A percentile compares a stretch with the other conserved stretches of the same genome.
phyloP scores from a whole-genome alignment of 1,140 invertebrate genomes.

The Calosoma granatense region DNA sequence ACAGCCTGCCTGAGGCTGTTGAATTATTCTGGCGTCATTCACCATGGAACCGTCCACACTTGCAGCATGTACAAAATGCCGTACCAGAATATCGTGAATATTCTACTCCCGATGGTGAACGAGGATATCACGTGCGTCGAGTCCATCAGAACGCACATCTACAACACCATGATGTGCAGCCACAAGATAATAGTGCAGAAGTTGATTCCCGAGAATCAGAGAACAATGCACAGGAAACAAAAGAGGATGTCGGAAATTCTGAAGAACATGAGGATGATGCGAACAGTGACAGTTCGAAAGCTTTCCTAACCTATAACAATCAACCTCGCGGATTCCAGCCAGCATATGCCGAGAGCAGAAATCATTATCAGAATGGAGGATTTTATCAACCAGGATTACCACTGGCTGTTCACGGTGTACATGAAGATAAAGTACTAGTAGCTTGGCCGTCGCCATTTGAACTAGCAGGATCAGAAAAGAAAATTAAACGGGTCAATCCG shows the following conservation, averaged over 20 bases:
- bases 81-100: slow-evolving; percentile 28
- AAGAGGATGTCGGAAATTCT: slow-evolving; percentile 10
- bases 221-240: slow-evolving; percentile 3
- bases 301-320: slow-evolving; percentile 8
- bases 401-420: not conserved
- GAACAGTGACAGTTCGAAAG: slow-evolving; percentile 6
- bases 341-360: slow-evolving; percentile 8
- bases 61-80: slow-evolving; percentile 28
- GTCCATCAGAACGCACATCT: slow-evolving; percentile 32
- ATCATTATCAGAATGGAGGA: not conserved
- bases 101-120: slow-evolving; percentile 19
- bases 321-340: slow-evolving; percentile 14
- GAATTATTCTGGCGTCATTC: slow-evolving; percentile 17
- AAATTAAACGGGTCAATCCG: not conserved
- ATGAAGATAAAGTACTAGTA: not conserved
- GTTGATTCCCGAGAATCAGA: not conserved
- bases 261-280: slow-evolving; percentile 17
- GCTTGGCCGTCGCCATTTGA: not conserved
- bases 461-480: not conserved
- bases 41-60: slow-evolving; percentile 35
- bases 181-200: slow-evolving; percentile 31
- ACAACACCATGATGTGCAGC: no score
- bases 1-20: slow-evolving; percentile 16
- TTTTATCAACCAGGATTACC: not conserved
- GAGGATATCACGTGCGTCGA: slow-evolving; percentile 19